Base-by-base conservation (phyloP, 2,888 invertebrate genomes). In the Chrysolina haemoptera region DNA sequence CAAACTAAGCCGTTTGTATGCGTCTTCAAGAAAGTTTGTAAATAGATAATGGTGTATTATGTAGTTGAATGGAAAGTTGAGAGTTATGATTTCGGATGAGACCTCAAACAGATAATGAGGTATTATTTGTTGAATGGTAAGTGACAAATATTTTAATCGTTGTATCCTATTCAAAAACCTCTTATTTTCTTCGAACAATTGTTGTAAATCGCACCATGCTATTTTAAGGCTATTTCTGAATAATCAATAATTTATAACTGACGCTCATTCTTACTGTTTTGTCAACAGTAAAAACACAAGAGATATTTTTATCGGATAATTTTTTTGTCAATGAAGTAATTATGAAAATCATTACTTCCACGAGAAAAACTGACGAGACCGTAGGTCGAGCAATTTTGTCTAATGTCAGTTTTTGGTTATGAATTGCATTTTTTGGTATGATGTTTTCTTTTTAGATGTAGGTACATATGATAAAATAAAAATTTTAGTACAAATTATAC, bases 61-160 rank as follows among this genome's bases (percentile, higher is more conserved):
- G n/a, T 50, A 1, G 20, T 16, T 64, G 43, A 27, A 64, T 48
- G 40, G 55, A 5, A 9, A 46, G 65, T 65, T 53, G 53, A 20
- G 53, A 53, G 53, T 53, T 3, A 16, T 53, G 10, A 53, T 12
- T 53, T 11, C 10, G 43, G 12, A 35, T 16, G 40, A 69, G 50
- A 12, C 46, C 65, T 48, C 69, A 64, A 65, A 69, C 65, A 67
- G 59, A 75, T 74, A 74, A 73, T 74, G 63, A 48, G 22, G 74
- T 74, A 71, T 76, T 76, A 66, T 74, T 66, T 73, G 59, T 69
- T 74, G 70, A 74, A 70, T 63, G 53, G 62, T 40, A 62, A 71
- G 67, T 75, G 64, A 63, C 62, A 77, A 74, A 67, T 65, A 74
- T 65, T 53, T 66, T 16, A 18, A 70, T 35, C 48, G 50, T 40